Conservation (phyloP, 2,113 vertebrate species). For the Gallinago jamesoni region DNA sequence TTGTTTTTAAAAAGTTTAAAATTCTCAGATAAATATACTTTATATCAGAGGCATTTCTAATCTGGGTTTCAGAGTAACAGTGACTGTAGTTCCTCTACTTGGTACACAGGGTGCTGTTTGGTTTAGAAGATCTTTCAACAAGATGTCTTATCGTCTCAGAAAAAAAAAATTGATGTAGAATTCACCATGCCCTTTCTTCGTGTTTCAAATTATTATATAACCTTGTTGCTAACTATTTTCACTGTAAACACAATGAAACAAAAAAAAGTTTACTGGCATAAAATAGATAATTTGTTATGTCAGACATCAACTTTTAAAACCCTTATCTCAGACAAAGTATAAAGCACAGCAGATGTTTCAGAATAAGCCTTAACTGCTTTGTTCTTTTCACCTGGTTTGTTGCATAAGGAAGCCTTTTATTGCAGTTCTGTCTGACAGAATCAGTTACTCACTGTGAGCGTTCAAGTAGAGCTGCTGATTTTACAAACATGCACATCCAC, state of each 20-base stretch:
- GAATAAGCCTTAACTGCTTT: background rate
- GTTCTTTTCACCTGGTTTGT: background rate
- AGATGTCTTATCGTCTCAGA: rapidly evolving
- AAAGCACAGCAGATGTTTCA: background rate
- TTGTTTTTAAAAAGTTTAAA: background rate
- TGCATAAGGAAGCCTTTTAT: background rate
- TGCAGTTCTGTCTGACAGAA: background rate
- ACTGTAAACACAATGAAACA: background rate
- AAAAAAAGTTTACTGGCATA: background rate
- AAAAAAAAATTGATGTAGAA: background rate
- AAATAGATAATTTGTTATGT: background rate
- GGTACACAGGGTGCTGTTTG: background rate
- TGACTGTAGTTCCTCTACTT: background rate
- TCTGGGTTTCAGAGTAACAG: background rate
- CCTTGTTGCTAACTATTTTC: background rate
- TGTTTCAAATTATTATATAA: background rate
- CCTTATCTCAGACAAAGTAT: background rate
- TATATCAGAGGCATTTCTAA: background rate
- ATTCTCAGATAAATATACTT: background rate
- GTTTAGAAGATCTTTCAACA: background rate
- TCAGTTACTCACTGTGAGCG: background rate
- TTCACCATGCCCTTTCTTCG: background rate
- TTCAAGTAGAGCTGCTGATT: slow-evolving; percentile 9
- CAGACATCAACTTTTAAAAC: background rate
- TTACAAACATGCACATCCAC: background rate